These are phyloP conservation scores for Phymorhynchus buccinoides DNA, from an alignment of 1,140 invertebrate species.

Conservation along the genomic window DNA sequence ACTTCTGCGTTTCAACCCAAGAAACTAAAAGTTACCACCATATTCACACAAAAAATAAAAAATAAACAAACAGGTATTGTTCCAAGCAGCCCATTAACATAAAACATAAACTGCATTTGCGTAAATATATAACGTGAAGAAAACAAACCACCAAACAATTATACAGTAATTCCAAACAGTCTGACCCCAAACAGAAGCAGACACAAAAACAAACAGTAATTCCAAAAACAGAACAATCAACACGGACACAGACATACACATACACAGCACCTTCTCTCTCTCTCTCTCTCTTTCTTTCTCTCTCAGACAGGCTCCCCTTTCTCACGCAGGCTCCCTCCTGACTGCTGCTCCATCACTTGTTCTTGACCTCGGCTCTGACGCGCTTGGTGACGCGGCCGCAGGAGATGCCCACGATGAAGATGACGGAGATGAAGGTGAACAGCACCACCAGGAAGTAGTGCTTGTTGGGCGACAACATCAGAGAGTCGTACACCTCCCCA, in stretches of 20 bases:
- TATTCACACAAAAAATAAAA: no score
- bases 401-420: slow-evolving; percentile 87
- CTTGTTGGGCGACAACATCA: slow-evolving; percentile 82
- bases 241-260: neutral
- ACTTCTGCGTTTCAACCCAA: no score
- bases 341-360: slow-evolving; percentile 46
- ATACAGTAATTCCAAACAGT: no score
- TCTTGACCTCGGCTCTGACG: slow-evolving; percentile 70
- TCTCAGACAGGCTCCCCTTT: neutral
- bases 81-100: no score
- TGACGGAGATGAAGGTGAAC: slow-evolving; percentile 81
- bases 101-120: no score
- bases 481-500: slow-evolving; percentile 81
- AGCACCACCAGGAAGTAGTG: slow-evolving; percentile 80
- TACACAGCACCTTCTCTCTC: neutral
- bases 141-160: neutral
- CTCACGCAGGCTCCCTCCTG: no score
- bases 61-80: no score
- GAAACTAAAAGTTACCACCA: no score
- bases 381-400: slow-evolving; percentile 85
- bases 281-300: neutral
- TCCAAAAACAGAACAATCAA: neutral
- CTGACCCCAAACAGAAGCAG: no score
- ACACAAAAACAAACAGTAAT: no score
- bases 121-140: no score